Percentiles rank a stretch among this genome's conserved stretches.
Evolutionary conservation across 2,888 invertebrate species (phyloP).

Genomic region (Pterostichus niger): DNA sequence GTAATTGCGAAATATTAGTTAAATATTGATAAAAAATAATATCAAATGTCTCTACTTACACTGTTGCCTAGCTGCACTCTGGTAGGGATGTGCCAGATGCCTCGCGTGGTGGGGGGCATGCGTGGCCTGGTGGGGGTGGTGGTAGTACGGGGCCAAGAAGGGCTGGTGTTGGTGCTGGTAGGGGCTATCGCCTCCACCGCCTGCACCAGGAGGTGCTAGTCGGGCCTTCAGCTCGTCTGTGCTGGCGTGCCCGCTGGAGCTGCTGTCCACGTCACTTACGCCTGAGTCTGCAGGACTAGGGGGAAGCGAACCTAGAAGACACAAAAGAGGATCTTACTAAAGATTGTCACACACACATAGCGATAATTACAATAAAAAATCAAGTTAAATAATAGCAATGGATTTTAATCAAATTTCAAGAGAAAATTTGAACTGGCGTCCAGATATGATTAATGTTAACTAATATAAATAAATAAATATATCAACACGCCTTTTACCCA

Average conservation of each 20-base stretch:
- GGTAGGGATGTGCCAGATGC: conserved; percentile 60
- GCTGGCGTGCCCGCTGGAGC: conserved; percentile 87
- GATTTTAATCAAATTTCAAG: not conserved
- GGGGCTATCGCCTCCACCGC: conserved; percentile 68
- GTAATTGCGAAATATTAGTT: not conserved
- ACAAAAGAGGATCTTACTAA: conserved; percentile 28
- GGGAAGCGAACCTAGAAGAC: conserved; percentile 91
- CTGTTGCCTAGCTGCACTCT: conserved; percentile 71
- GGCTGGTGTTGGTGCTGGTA: conserved; percentile 77
- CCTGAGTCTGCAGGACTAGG: conserved; percentile 99
- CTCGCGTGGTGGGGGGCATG: conserved; percentile 65
- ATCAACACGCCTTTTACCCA: too few relatives aligned
- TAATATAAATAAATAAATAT: too few relatives aligned
- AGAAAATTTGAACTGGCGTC: too few relatives aligned
- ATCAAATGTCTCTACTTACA: conserved; percentile 71
- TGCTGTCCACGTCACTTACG: conserved; percentile 97
- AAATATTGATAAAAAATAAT: conserved; percentile 10
- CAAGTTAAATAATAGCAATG: not conserved
- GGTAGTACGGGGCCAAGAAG: conserved; percentile 85
- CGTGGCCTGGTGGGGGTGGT: conserved; percentile 77
- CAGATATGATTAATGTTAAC: too few relatives aligned
- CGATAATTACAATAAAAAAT: not conserved
- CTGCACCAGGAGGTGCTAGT: conserved; percentile 83
- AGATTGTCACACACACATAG: not conserved
- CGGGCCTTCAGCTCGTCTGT: conserved; percentile 92